Conservation (phyloP, 2,888 invertebrate genomes). For the Coecobrya sp. region DNA sequence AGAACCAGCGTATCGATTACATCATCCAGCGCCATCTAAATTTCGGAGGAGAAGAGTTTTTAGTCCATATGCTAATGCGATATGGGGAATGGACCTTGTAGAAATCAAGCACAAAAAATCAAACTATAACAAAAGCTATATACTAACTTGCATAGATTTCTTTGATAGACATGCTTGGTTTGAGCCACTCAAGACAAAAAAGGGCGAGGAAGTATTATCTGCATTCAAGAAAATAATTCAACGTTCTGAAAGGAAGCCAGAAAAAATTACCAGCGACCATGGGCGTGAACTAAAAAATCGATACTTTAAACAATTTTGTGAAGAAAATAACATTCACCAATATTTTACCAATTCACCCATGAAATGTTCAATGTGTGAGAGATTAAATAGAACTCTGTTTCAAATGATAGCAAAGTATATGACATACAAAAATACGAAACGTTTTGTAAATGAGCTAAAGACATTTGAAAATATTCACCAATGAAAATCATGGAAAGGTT, state of each 20-base stretch:
- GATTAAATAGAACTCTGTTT: constrained; percentile 52
- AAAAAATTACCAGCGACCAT: constrained; percentile 60
- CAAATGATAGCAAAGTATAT: constrained; percentile 57
- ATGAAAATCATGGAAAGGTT: constrained; percentile 36
- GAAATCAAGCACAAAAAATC: constrained; percentile 71
- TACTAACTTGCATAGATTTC: constrained; percentile 82
- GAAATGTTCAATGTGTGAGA: constrained; percentile 49
- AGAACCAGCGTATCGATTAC: constrained; percentile 87
- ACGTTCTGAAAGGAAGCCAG: constrained; percentile 37
- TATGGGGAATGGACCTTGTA: constrained; percentile 77
- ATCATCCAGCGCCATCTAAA: constrained; percentile 58
- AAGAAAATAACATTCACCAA: constrained; percentile 40
- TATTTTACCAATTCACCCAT: constrained; percentile 54
- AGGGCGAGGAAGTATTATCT: constrained; percentile 39
- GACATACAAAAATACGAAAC: constrained; percentile 54
- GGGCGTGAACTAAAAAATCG: constrained; percentile 74
- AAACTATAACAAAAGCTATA: constrained; percentile 75
- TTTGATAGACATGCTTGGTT: constrained; percentile 84
- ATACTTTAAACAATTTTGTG: not conserved
- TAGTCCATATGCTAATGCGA: constrained; percentile 65
- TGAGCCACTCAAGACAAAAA: constrained; percentile 77
- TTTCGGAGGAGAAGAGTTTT: constrained; percentile 69
- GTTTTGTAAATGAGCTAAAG: constrained; percentile 31
- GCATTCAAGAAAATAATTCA: constrained; percentile 81
- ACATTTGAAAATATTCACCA: constrained; percentile 58